These are phyloP conservation scores for Corythucha ciliata DNA, from an alignment of 2,888 invertebrate species.

Conservation along the genomic window DNA sequence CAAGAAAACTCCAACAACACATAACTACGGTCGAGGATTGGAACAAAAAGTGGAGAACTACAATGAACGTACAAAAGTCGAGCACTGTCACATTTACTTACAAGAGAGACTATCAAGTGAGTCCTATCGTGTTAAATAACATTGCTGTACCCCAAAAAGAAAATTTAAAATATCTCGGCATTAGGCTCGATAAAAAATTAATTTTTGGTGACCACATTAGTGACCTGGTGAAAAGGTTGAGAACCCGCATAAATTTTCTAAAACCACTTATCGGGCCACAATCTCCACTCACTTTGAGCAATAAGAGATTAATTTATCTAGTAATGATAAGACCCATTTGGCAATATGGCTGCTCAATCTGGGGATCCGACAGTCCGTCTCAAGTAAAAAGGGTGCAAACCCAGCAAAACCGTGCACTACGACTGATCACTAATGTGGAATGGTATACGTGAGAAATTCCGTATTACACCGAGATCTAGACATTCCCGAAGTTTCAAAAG, in stretches of 20 bases:
- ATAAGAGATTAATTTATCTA: slow-evolving; percentile 6
- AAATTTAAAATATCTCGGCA: background rate
- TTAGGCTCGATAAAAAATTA: background rate
- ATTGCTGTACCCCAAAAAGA: background rate
- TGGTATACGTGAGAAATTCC: slow-evolving; percentile 13
- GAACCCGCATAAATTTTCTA: background rate
- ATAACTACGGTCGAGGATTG: background rate
- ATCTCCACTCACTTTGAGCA: slow-evolving; percentile 4
- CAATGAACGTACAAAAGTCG: no score
- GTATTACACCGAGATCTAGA: slow-evolving; percentile 5
- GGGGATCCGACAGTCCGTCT: slow-evolving; percentile 7
- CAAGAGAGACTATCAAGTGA: slow-evolving; percentile 7
- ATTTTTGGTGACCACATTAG: no score
- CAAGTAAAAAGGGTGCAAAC: slow-evolving; percentile 6
- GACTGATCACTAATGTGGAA: slow-evolving; percentile 9
- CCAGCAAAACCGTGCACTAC: slow-evolving; percentile 5
- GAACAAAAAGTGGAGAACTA: slow-evolving; percentile 10
- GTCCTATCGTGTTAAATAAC: slow-evolving; percentile 1
- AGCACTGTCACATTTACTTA: no score
- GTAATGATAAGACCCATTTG: slow-evolving; percentile 9
- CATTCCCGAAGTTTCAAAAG: background rate
- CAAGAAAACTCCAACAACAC: no score
- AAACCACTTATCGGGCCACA: background rate
- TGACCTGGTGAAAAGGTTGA: slow-evolving; percentile 1
- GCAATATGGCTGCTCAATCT: slow-evolving; percentile 7